Conservation (phyloP, 2,888 invertebrate species). For the Cremastobaeus sp. region DNA sequence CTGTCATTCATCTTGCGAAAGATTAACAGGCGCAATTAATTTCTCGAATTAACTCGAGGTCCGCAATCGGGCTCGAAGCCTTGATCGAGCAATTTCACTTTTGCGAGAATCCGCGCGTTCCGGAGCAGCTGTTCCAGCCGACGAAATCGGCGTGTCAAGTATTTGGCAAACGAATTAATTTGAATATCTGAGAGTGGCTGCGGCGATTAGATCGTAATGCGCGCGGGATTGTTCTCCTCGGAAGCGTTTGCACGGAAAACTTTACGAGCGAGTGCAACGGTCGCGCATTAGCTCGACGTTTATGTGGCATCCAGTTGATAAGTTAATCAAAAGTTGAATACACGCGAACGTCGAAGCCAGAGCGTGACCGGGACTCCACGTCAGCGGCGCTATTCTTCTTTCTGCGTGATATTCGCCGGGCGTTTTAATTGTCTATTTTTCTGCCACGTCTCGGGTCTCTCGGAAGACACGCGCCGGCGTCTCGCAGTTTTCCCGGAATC, state of each 20-base stretch:
- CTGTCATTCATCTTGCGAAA: neutral
- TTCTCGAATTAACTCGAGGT: conserved; percentile 2
- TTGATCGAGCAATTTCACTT: conserved; percentile 43
- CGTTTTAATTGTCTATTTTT: conserved; percentile 59
- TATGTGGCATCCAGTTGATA: neutral
- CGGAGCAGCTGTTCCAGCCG: conserved; percentile 41
- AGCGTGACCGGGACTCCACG: conserved; percentile 73
- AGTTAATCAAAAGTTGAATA: conserved; percentile 67
- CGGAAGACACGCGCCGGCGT: conserved; percentile 73
- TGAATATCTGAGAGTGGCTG: conserved; percentile 52
- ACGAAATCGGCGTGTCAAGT: conserved; percentile 30
- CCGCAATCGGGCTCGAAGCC: conserved; percentile 4
- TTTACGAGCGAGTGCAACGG: too few relatives aligned
- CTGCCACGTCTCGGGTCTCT: conserved; percentile 62
- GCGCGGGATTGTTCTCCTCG: too few relatives aligned
- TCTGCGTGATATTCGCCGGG: conserved; percentile 42
- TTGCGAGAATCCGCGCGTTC: conserved; percentile 21
- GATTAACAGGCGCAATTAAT: neutral
- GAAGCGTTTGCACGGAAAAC: too few relatives aligned
- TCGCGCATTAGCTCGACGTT: too few relatives aligned
- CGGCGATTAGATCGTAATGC: conserved; percentile 24
- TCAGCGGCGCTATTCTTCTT: conserved; percentile 56
- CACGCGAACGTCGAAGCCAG: conserved; percentile 69
- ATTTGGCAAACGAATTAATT: conserved; percentile 48
- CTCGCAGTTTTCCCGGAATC: conserved; percentile 68